Percentiles rank a stretch among this genome's conserved stretches.
Conservation (phyloP, 2,797 vertebrate genomes). For the Triplophysa bombifrons region DNA sequence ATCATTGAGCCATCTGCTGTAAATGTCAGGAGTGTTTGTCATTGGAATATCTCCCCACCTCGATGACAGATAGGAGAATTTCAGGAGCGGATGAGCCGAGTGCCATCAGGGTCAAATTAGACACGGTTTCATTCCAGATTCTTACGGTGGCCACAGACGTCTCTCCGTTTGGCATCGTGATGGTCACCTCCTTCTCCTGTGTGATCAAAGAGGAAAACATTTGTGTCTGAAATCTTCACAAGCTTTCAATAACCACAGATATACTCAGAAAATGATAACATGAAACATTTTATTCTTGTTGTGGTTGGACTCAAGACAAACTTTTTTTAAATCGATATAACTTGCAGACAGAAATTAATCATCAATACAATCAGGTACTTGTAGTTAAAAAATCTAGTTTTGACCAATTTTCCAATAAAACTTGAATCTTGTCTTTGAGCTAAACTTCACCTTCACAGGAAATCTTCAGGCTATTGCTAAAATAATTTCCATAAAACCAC, state of each 20-base stretch:
- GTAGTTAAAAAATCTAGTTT: not conserved
- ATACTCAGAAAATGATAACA: too few relatives aligned
- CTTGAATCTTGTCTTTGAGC: not conserved
- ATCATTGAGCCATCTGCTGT: constrained; percentile 30
- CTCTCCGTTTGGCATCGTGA: constrained; percentile 91
- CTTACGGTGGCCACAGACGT: constrained; percentile 85
- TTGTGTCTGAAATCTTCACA: not conserved
- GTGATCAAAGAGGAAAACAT: not conserved
- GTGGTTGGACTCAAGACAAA: too few relatives aligned
- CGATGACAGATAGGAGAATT: constrained; percentile 93
- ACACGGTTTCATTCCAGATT: constrained; percentile 95
- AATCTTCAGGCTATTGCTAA: too few relatives aligned
- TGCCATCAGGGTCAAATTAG: constrained; percentile 95
- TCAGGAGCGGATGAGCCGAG: constrained; percentile 93
- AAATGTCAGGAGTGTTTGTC: constrained; percentile 2
- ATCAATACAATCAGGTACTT: too few relatives aligned
- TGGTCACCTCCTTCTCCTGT: constrained; percentile 92
- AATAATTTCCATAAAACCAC: too few relatives aligned
- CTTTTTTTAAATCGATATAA: too few relatives aligned
- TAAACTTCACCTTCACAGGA: not conserved
- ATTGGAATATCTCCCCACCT: constrained; percentile 72
- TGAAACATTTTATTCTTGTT: too few relatives aligned
- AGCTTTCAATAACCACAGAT: not conserved
- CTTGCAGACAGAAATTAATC: too few relatives aligned
- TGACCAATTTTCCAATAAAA: not conserved